Base-by-base conservation (phyloP, 1,140 invertebrate species). In the Drosophila pectinifera region DNA sequence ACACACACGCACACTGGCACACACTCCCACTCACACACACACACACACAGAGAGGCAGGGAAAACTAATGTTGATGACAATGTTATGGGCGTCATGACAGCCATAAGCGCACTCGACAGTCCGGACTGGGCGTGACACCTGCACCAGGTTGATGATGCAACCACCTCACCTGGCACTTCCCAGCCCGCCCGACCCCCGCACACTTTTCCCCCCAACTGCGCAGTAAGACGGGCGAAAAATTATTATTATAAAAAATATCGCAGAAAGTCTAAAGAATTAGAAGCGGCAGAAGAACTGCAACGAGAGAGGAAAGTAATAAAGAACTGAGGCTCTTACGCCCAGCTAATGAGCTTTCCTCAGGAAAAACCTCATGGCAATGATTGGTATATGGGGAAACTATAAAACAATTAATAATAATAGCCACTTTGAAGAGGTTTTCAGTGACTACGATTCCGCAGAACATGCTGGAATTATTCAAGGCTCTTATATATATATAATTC, bases 51-150 rank as follows among this genome's bases (percentile, higher is more conserved):
- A n/a, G 10, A 45, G 39, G 49, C 51, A 55, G 49, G 48, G 64
- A 80, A 80, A 83, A 86, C 84, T 90, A 89, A 89, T 89, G 84
- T 90, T 89, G 84, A 89, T 89, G 84, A 89, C 84, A 89, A 89
- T 89, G 84, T 89, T 89, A 89, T 89, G 84, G 84, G 84, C 85
- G 84, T 89, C 84, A 84, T 84, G 85, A 89, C 84, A 90, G 84
- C 85, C 84, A 89, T 89, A 89, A 89, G 84, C 84, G 77, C 80
- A 89, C 84, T 89, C 83, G 83, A 86, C 80, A 89, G 80, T 64
- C 73, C 83, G 55, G 58, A 57, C 73, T 76, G 73, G 73, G 73
- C 73, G 64, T 58, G 68, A 73, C 77, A 84, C 80, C 72, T 84
- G 76, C 72, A 80, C 61, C 80, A 69, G 61, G 65, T 61, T 65